Evolutionary conservation across 2,888 invertebrate genomes (phyloP), one percentile per base, ranked within the genome.

Genomic region (Matsumyia berberina): DNA sequence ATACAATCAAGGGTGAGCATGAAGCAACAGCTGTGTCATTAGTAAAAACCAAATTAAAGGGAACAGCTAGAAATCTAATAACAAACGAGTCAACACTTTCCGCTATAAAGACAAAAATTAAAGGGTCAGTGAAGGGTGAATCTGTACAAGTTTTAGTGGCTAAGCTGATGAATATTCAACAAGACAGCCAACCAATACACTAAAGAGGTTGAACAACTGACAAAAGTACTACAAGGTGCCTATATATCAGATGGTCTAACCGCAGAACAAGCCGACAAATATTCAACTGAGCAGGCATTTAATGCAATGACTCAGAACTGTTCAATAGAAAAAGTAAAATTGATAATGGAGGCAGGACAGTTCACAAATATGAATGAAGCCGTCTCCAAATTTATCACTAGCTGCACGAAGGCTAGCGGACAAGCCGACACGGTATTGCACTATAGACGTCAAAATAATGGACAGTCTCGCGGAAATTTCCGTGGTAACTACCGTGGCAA

Each of bases 221-320:
- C 42, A 0, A 5, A 42, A 42, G n/a, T 5, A 0, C 15, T 42
- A 19, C 51, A 51, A 3, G 29, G 51, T 11, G 29, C 29, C 24
- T 51, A 51, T 9, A 51, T 24, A 51, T 24, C 24, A 51, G 51
- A 51, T 29, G 11, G 49, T 49, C 19, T 49, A 49, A 49, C 19
- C 2, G 51, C 24, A 2, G 29, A 51, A 51, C 51, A 51, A n/a
- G 12, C 29, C 1, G 19, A 12, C 19, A 51, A 11, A 24, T 24
- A 24, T 24, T 24, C 24, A 24, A 24, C 24, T 1, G 24, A 24
- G 24, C 24, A 24, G 24, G 24, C 19, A 51, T 19, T 73, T 6
- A 73, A 62, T 17, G 66, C 57, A n/a, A 67, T 76, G 44, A 57
- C 58, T 0, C 66, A 58, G 15, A 76, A 64, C 8, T 57, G 57